Percentiles rank a stretch among this genome's conserved stretches.
phyloP scores from a whole-genome alignment of 1,140 invertebrate genomes.

The Anastrepha obliqua region DNA sequence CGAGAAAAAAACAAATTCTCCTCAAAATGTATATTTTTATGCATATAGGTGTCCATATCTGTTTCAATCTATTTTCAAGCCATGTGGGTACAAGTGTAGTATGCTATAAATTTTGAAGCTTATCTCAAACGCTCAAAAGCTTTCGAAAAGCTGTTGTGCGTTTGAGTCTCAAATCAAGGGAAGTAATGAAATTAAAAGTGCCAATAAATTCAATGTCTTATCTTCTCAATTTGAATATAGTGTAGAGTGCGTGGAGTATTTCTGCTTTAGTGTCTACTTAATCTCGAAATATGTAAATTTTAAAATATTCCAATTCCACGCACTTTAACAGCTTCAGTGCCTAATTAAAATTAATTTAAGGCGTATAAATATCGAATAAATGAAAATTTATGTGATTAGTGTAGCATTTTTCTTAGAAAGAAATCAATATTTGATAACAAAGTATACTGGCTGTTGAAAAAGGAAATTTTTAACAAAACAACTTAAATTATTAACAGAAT shows the following conservation, averaged over 20 bases:
- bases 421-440: background rate
- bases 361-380: conserved; percentile 9
- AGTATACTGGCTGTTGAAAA: background rate
- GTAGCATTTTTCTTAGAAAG: background rate
- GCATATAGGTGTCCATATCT: too few relatives aligned
- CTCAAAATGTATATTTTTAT: too few relatives aligned
- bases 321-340: background rate
- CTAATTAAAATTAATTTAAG: background rate
- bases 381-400: background rate
- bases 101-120: conserved; percentile 5
- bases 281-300: background rate
- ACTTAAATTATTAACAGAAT: too few relatives aligned
- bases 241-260: too few relatives aligned
- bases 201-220: background rate
- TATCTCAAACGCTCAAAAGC: conserved; percentile 18
- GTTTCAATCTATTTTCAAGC: too few relatives aligned
- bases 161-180: background rate
- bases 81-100: background rate
- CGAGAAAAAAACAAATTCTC: too few relatives aligned
- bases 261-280: background rate
- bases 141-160: background rate
- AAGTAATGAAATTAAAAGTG: conserved; percentile 21
- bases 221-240: background rate
- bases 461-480: too few relatives aligned
- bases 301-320: background rate